These are phyloP conservation scores for Hydropsyche betteni DNA, from an alignment of 2,888 invertebrate species.

Conservation along the genomic window DNA sequence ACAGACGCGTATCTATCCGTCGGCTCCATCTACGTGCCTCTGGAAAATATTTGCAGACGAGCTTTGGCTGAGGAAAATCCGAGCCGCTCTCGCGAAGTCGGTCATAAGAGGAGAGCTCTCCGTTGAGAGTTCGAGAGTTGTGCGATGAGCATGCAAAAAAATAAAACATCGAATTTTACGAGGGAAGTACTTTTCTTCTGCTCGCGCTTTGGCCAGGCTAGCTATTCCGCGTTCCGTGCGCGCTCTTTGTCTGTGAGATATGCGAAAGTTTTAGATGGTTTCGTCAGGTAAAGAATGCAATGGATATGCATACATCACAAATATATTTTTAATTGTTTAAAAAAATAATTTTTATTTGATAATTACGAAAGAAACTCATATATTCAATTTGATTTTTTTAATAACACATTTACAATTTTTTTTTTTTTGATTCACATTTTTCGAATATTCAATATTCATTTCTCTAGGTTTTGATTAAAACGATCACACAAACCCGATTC, in stretches of 20 bases:
- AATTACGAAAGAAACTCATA: too few relatives aligned
- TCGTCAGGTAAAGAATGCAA: too few relatives aligned
- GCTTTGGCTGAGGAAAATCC: slow-evolving; percentile 16
- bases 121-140: background rate
- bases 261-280: background rate
- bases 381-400: too few relatives aligned
- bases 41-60: slow-evolving; percentile 42
- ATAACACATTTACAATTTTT: too few relatives aligned
- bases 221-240: background rate
- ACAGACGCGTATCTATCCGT: slow-evolving; percentile 4
- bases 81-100: slow-evolving; percentile 2
- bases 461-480: too few relatives aligned
- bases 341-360: too few relatives aligned
- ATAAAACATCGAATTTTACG: slow-evolving; percentile 21
- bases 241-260: background rate
- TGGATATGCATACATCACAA: too few relatives aligned
- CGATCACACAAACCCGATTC: too few relatives aligned
- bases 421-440: too few relatives aligned
- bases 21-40: background rate
- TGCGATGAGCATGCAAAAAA: slow-evolving; percentile 22
- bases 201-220: background rate
- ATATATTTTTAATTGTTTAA: too few relatives aligned
- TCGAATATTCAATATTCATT: too few relatives aligned
- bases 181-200: slow-evolving; percentile 1
- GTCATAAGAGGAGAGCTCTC: background rate